Percentiles rank a stretch among this genome's conserved stretches.
Conservation (phyloP, 2,888 invertebrate genomes). For the Hypselothyrea guttata region DNA sequence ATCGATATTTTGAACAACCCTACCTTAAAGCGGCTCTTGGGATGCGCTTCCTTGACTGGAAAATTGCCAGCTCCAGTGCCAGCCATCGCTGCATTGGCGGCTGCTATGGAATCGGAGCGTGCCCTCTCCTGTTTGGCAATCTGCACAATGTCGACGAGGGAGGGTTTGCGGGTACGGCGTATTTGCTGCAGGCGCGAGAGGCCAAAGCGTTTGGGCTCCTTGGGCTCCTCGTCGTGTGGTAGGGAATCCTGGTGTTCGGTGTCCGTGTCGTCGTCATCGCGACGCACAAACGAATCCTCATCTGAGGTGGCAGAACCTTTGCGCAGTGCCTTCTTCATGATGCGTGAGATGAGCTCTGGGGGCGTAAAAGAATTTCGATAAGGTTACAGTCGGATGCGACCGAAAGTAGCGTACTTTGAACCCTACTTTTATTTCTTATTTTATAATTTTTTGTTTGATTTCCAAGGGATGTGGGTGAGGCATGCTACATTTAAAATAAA, state of each 20-base stretch:
- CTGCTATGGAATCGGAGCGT: slow-evolving; percentile 54
- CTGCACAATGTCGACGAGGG: slow-evolving; percentile 81
- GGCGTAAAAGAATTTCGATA: too few species aligned
- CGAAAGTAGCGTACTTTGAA: too few species aligned
- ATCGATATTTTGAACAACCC: too few species aligned
- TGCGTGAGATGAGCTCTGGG: slow-evolving; percentile 80
- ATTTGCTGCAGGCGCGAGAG: slow-evolving; percentile 76
- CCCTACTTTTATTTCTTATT: too few species aligned
- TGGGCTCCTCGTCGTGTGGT: slow-evolving; percentile 84
- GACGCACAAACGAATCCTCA: slow-evolving; percentile 82
- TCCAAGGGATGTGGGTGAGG: too few species aligned
- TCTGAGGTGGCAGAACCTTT: slow-evolving; percentile 85
- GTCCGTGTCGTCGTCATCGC: slow-evolving; percentile 86
- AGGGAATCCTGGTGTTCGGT: slow-evolving; percentile 88
- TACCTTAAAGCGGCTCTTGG: slow-evolving; percentile 78
- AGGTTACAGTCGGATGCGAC: too few species aligned
- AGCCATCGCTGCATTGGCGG: slow-evolving; percentile 38
- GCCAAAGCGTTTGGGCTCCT: slow-evolving; percentile 66
- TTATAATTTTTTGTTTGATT: too few species aligned
- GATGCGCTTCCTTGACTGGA: slow-evolving; percentile 67
- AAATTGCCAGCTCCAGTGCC: slow-evolving; percentile 27
- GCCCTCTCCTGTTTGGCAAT: slow-evolving; percentile 77
- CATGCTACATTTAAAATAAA: too few species aligned
- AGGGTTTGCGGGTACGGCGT: slow-evolving; percentile 78
- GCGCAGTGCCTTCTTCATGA: slow-evolving; percentile 83